Conservation (phyloP, 2,888 invertebrate species). For the Sinodicranocentrus sp. region DNA sequence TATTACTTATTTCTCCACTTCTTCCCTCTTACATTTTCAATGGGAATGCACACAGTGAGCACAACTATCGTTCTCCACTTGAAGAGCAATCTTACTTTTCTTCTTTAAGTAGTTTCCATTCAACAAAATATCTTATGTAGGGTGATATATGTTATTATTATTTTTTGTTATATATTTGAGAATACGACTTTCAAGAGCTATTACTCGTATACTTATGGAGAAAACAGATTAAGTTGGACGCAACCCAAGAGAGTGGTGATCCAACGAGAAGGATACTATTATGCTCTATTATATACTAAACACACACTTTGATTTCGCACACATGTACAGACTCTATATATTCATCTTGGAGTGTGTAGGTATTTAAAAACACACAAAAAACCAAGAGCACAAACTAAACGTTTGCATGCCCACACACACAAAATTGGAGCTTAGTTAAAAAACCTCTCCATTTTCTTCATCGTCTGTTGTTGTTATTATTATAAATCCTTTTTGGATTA, state of each 20-base stretch:
- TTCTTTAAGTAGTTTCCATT: background rate
- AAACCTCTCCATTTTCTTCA: conserved; percentile 16
- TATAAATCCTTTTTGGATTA: conserved; percentile 48
- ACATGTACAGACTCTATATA: background rate
- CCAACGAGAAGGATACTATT: conserved; percentile 19
- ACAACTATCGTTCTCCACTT: background rate
- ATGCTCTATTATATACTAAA: background rate
- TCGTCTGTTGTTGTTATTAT: conserved; percentile 12
- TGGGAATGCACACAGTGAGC: no score
- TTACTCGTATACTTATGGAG: conserved; percentile 12
- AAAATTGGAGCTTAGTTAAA: background rate
- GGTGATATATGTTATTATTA: background rate
- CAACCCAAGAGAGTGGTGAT: conserved; percentile 65
- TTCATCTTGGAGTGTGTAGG: background rate
- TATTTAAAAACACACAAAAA: background rate
- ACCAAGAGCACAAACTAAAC: background rate
- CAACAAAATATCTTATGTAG: background rate
- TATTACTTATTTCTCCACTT: conserved; percentile 15
- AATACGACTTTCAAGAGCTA: background rate
- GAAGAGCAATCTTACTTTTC: background rate
- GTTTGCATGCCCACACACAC: background rate
- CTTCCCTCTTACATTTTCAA: no score
- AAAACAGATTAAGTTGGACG: conserved; percentile 71
- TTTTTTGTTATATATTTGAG: background rate
- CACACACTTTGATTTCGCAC: background rate